Percentiles rank a stretch among this genome's conserved stretches.
These are phyloP conservation scores for Lumbricus terrestris DNA, from an alignment of 2,888 invertebrate genomes.

Conservation along the genomic window DNA sequence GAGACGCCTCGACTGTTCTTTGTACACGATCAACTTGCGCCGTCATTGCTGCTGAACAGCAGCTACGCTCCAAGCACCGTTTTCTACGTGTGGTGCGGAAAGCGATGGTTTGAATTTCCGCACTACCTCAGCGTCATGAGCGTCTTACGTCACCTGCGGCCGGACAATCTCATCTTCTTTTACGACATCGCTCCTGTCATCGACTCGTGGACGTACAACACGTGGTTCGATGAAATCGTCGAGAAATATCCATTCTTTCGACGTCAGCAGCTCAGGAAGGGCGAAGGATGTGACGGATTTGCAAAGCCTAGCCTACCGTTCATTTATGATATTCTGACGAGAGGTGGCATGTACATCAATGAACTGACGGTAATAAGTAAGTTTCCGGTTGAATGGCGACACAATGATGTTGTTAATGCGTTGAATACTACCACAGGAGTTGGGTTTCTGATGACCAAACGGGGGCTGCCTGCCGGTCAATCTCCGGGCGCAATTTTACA, in stretches of 20 bases:
- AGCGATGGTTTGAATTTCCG: conserved; percentile 47
- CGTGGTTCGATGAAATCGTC: conserved; percentile 40
- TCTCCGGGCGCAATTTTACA: not conserved
- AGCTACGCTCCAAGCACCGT: conserved; percentile 39
- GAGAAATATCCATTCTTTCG: conserved; percentile 37
- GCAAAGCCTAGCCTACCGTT: conserved; percentile 31
- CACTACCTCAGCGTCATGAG: conserved; percentile 52
- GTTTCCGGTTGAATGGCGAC: conserved; percentile 31
- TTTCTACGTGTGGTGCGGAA: conserved; percentile 51
- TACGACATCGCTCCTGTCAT: conserved; percentile 41
- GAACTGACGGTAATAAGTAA: conserved; percentile 39
- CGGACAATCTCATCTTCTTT: conserved; percentile 50
- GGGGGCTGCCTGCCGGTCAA: conserved; percentile 20
- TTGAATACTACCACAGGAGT: conserved; percentile 16
- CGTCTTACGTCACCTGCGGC: conserved; percentile 46
- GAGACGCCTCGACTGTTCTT: not conserved
- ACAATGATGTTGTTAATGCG: conserved; percentile 31
- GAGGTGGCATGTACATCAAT: conserved; percentile 49
- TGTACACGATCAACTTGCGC: conserved; percentile 24
- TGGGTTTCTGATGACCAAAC: conserved; percentile 35
- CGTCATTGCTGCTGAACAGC: conserved; percentile 27
- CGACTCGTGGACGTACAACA: conserved; percentile 44
- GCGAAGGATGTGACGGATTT: conserved; percentile 29
- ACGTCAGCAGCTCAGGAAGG: conserved; percentile 16
- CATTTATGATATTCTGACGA: conserved; percentile 38